Evolutionary conservation across 2,888 invertebrate genomes (phyloP), one percentile per base, ranked within the genome.

Genomic region (Drosophila eohydei): DNA sequence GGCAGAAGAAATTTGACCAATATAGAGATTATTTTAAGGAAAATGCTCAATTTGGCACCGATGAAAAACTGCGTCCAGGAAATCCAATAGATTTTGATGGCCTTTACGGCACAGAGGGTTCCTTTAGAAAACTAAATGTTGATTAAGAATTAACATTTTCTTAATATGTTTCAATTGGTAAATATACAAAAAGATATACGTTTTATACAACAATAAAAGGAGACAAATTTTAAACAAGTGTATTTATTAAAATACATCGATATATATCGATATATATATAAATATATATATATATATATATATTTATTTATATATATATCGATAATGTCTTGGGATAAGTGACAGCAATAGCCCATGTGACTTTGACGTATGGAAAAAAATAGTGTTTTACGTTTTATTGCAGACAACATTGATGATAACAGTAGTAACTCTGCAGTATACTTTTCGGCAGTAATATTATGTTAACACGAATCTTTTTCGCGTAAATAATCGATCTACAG

Each of bases 101-200:
- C 26, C 69, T 91, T 1, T 92, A 89, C 50, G 92, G 92, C 8
- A 74, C 81, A 6, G 90, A 91, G 5, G 92, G 92, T 7, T 91
- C 92, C 0, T 92, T 92, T 44, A 80, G 92, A 32, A 90, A 91
- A 63, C 65, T 92, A 5, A 80, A 90, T 62, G 85, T 92, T 9
- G 92, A 92, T 78, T 92, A 81, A 14, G 32, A 38, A 12, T 12
- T 26, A 41, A 36, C 40, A 5, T 30, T 16, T 38, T 52, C 3
- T 28, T 32, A 46, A 21, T 16, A n/a, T 0, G n/a, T 28, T 60
- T 8, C 0, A 8, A 14, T 7, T 28, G 3, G 6, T 14, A 30
- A 28, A 6, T 28, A 36, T 41, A 43, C 0, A 64, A 9, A 43
- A 2, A 26, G 12, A n/a, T 21, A 9, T 11, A 2, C 30, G 1